Percentiles rank a stretch among this genome's conserved stretches.
Conservation (phyloP, 2,797 vertebrate genomes). For the Sebastes itinus region DNA sequence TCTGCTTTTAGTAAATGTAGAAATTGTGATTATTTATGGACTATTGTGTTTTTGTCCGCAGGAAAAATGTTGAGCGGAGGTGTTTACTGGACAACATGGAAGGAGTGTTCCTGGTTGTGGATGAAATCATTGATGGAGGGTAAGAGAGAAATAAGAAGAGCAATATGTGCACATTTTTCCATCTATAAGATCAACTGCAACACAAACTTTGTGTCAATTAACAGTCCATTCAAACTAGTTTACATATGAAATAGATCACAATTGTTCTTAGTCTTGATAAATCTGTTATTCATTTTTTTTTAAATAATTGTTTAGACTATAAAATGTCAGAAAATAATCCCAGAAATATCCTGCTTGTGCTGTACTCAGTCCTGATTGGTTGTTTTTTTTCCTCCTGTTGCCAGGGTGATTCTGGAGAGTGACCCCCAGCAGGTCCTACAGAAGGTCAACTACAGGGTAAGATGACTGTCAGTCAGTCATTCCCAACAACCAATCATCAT, state of each 20-base stretch:
- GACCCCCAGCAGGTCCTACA: constrained; percentile 92
- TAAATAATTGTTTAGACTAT: not conserved
- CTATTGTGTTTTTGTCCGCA: constrained; percentile 48
- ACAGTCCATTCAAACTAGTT: not conserved
- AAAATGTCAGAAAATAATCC: not conserved
- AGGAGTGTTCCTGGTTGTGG: constrained; percentile 89
- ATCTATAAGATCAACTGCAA: not conserved
- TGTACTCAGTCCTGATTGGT: constrained; percentile 8
- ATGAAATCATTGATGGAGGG: constrained; percentile 93
- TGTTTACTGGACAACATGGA: constrained; percentile 93
- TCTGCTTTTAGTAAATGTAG: not conserved
- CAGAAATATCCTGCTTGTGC: not conserved
- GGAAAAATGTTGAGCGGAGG: constrained; percentile 91
- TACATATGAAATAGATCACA: not conserved
- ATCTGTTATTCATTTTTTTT: not conserved
- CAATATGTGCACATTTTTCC: not conserved
- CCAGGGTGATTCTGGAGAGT: constrained; percentile 93
- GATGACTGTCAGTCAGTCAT: constrained; percentile 29
- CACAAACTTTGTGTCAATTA: not conserved
- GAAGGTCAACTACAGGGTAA: constrained; percentile 93
- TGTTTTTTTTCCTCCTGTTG: constrained; percentile 40
- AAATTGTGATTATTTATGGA: not conserved
- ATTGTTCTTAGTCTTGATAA: not conserved
- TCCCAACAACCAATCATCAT: not conserved
- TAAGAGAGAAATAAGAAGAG: constrained; percentile 40